Evolutionary conservation across 2,797 vertebrate species (phyloP), one percentile per base, ranked within the genome.

Genomic region (Gymnothorax javanicus): DNA sequence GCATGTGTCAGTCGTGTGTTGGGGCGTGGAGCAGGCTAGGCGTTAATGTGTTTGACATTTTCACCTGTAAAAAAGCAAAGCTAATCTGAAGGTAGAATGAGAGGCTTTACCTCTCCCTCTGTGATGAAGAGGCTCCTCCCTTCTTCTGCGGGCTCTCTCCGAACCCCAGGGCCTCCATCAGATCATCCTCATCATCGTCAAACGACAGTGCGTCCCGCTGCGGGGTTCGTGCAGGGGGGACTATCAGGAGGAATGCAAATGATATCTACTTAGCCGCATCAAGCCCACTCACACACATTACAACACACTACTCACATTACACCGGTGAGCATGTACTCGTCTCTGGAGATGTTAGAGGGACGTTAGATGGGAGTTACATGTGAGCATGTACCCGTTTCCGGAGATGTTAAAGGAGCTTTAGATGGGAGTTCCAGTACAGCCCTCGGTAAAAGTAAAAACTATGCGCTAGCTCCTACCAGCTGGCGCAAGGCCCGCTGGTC

Each of bases 131-230:
- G 4, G 50, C 43, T 0, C 33, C 75, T 11, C 93, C 93, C 82
- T 91, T 93, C 88, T 91, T 93, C 89, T 92, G 94, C 0, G 92
- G 92, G 71, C 91, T 89, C 27, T 95, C 94, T n/a, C 89, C 94
- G 90, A 98, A 96, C 43, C 97, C 97, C 13, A 98, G 93, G 0
- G 94, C 89, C 3, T 96, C 96, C 92, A 98, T 96, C 8, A 98
- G 86, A 87, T 98, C 96, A 0, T 98, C 97, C 83, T 91, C 93
- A 9, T 97, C 96, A 0, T 96, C 96, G 2, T 97, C 97, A 89
- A 98, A 98, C 0, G 84, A 91, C 13, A 97, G 83, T 2, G 96
- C 93, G 0, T 92, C 91, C 12, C 82, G 94, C 86, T 92, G 95
- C 54, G 89, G 27, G 0, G 82, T 62, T 62, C 91, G 92, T 23